Evolutionary conservation across 2,797 vertebrate species (phyloP).

Genomic region (Nyctibius grandis): DNA sequence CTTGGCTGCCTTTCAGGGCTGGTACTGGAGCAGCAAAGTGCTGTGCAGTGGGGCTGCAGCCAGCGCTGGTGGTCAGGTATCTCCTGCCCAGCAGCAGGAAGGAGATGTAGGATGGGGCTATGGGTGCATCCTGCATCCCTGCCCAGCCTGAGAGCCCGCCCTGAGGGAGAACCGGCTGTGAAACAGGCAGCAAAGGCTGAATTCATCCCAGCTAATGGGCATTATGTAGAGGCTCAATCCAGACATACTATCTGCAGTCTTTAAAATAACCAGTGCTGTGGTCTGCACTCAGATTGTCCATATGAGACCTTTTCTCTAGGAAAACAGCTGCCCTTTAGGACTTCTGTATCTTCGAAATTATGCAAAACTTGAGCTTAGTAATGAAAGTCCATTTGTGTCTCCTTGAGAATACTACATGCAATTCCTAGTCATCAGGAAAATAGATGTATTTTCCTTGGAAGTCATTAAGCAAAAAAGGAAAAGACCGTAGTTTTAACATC

Average conservation of each 20-base stretch:
- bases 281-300: not conserved
- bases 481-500: not conserved
- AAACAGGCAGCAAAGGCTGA: not conserved
- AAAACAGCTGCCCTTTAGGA: not conserved
- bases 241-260: not conserved
- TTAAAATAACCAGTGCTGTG: not conserved
- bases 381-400: not conserved
- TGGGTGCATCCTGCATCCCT: not conserved
- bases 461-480: not conserved
- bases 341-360: not conserved
- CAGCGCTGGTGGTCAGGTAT: rapidly evolving
- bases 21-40: not conserved
- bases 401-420: not conserved
- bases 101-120: not conserved
- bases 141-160: not conserved
- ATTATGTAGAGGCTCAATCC: rapidly evolving
- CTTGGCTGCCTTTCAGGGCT: not conserved
- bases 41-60: not conserved
- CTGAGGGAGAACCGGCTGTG: rapidly evolving
- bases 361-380: not conserved
- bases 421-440: not conserved
- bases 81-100: not conserved
- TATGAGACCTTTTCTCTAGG: not conserved
- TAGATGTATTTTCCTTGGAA: not conserved
- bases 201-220: rapidly evolving